Evolutionary conservation across 2,797 vertebrate genomes (phyloP).

Genomic region (Rhinella marina): DNA sequence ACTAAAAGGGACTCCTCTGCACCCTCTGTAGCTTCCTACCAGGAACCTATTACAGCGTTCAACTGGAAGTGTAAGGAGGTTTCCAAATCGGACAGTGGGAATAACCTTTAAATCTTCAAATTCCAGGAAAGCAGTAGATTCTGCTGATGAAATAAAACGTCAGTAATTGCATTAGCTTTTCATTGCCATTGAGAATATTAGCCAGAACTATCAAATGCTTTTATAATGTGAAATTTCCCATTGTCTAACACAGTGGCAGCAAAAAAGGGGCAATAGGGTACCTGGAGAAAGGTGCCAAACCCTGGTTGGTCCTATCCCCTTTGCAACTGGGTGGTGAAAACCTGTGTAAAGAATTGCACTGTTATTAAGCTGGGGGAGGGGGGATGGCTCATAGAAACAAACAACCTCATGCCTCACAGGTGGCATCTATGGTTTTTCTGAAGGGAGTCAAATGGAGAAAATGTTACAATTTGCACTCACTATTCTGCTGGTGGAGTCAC

Average conservation of each 20-base stretch:
- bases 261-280: neutral
- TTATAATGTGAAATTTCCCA: neutral
- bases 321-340: too few relatives aligned
- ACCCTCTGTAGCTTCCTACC: neutral
- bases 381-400: too few relatives aligned
- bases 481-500: neutral
- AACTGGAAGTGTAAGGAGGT: neutral
- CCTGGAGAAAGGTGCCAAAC: neutral
- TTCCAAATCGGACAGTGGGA: neutral
- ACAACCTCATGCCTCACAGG: too few relatives aligned
- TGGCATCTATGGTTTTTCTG: too few relatives aligned
- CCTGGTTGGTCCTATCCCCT: neutral
- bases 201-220: neutral
- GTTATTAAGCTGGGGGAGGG: too few relatives aligned
- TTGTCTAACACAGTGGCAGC: neutral
- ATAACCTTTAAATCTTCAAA: conserved; percentile 10
- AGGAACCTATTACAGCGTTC: neutral
- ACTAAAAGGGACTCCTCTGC: neutral
- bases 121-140: neutral
- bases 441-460: too few relatives aligned
- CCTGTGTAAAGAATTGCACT: too few relatives aligned
- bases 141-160: conserved; percentile 28
- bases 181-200: neutral
- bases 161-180: conserved; percentile 33
- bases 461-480: neutral